Base-by-base conservation (phyloP, 2,888 invertebrate species). In the Archips crataeganus region DNA sequence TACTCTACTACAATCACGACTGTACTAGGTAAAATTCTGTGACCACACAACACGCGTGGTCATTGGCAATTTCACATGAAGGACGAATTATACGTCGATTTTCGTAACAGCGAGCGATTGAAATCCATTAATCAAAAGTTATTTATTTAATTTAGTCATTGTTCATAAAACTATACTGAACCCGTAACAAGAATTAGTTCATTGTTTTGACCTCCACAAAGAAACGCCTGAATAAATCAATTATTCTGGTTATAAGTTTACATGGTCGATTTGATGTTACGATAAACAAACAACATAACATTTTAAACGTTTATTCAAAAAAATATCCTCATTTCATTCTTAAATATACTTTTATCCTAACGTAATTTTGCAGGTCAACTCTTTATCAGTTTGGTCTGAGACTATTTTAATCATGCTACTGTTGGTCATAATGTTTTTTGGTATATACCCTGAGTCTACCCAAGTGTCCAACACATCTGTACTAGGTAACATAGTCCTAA, bases 401-500 rank as follows among this genome's bases (percentile, higher is more conserved):
- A 87, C 81, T 23, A 94, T 86, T 87, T 90, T 93, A 42, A 94
- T 87, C 75, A 89, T 77, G 76, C 87, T 90, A 74, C 81, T 89
- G 76, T 81, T 89, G 0, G 86, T 80, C 77, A 92, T 77, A 2
- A 90, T 79, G 77, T 87, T 93, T 78, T 85, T 91, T 3, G 93
- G 91, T 73, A 90, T 86, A 76, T 83, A 90, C 0, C 94, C 94
- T 0, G 91, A 81, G 2, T 83, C 84, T 0, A 93, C 71, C 94
- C 94, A 94, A 0, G 89, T 86, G 2, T 94, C 92, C 36, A 94
- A 70, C 0, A 93, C 86, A 62, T 94, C 93, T 5, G 93, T 93
- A 79, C 93, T 90, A 0, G 94, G 94, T 76, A 94, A 80, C 84
- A 93, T 84, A 3, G 94, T 94, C 75, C 94, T 82, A 78, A 94